These are phyloP conservation scores for Bovichtus diacanthus DNA, from an alignment of 2,797 vertebrate species.

Conservation along the genomic window DNA sequence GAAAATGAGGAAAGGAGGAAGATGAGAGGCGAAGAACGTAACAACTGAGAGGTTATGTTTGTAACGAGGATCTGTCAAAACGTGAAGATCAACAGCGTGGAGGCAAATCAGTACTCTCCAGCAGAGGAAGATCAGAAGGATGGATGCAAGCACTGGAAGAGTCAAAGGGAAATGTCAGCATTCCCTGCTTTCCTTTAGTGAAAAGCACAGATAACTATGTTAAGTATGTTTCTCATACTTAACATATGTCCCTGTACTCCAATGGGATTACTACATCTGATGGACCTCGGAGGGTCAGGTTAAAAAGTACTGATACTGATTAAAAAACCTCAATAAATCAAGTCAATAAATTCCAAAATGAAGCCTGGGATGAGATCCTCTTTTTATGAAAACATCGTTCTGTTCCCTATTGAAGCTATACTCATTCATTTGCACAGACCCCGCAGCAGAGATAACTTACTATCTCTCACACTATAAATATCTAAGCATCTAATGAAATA, in stretches of 20 bases:
- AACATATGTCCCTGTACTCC: slow-evolving; percentile 41
- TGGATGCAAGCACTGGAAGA: slow-evolving; percentile 48
- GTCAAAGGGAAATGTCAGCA: slow-evolving; percentile 48
- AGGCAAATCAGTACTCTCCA: slow-evolving; percentile 58
- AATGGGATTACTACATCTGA: neutral
- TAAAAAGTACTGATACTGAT: neutral
- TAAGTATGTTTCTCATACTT: slow-evolving; percentile 36
- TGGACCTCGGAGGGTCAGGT: slow-evolving; percentile 7
- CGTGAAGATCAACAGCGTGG: slow-evolving; percentile 39
- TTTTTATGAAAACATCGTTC: slow-evolving; percentile 7
- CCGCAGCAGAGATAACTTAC: slow-evolving; percentile 34
- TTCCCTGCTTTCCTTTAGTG: slow-evolving; percentile 20
- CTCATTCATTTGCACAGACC: slow-evolving; percentile 50
- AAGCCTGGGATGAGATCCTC: slow-evolving; percentile 22
- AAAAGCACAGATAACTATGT: slow-evolving; percentile 45
- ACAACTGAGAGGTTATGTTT: slow-evolving; percentile 71
- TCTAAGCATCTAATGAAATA: neutral
- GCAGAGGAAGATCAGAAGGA: slow-evolving; percentile 54
- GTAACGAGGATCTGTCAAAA: slow-evolving; percentile 72
- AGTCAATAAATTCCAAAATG: slow-evolving; percentile 15
- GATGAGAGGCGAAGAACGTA: slow-evolving; percentile 66
- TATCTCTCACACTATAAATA: slow-evolving; percentile 10
- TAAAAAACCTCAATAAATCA: slow-evolving; percentile 5
- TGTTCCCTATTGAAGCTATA: slow-evolving; percentile 37
- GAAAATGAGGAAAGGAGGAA: slow-evolving; percentile 63